Percentiles rank a stretch among this genome's conserved stretches.
Evolutionary conservation across 2,113 vertebrate species (phyloP).

Genomic region (Dasyprocta punctata): DNA sequence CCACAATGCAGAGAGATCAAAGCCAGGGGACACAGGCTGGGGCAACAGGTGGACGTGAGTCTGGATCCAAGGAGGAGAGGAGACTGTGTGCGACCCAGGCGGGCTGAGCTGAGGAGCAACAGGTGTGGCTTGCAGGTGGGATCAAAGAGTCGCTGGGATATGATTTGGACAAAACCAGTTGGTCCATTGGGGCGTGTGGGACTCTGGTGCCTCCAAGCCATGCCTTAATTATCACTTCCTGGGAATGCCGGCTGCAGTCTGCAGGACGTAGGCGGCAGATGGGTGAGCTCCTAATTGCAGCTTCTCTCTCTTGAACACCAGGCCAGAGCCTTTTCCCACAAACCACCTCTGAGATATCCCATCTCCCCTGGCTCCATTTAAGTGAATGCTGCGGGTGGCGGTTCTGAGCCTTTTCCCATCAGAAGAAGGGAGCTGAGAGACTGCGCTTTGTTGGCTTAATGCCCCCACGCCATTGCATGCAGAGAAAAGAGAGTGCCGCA

Average conservation of each 20-base stretch:
- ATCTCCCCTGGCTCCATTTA: not conserved
- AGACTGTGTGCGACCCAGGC: not conserved
- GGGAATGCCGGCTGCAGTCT: constrained; percentile 25
- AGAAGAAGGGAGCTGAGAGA: not conserved
- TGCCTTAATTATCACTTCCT: constrained; percentile 66
- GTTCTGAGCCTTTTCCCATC: not conserved
- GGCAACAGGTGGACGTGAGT: constrained; percentile 23
- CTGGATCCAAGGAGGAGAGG: not conserved
- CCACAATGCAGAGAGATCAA: constrained; percentile 63
- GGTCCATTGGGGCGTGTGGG: constrained; percentile 72
- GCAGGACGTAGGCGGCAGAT: constrained; percentile 57
- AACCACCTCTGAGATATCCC: constrained; percentile 21
- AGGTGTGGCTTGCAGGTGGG: constrained; percentile 71
- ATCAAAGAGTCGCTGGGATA: constrained; percentile 67
- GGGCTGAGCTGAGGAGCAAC: not conserved
- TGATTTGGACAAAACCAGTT: constrained; percentile 33
- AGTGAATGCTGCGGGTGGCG: not conserved
- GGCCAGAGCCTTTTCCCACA: constrained; percentile 35
- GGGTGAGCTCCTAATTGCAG: constrained; percentile 63
- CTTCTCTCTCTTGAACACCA: constrained; percentile 15
- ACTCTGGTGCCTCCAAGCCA: constrained; percentile 56
- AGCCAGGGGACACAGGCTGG: not conserved
- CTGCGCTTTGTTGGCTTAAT: not conserved
- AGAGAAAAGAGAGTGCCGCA: not conserved
- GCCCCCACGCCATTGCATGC: not conserved